These are phyloP conservation scores for Helogale parvula DNA, from an alignment of 2,113 vertebrate species.

Conservation along the genomic window DNA sequence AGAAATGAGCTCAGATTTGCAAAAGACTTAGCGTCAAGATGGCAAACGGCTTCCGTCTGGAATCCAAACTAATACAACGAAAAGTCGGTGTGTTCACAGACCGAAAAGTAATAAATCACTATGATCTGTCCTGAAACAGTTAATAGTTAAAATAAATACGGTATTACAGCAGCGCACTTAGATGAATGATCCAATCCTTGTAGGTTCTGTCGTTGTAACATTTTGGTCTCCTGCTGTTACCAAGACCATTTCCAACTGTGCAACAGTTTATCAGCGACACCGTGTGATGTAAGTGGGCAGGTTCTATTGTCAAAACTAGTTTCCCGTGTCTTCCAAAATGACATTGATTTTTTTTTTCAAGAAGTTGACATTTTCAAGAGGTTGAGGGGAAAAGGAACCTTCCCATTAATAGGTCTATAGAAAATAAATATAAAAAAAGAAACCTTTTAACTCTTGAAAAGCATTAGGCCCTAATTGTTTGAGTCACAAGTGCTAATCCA, in stretches of 20 bases:
- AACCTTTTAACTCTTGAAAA: constrained; percentile 32
- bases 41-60: not conserved
- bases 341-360: not conserved
- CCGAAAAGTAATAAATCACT: not conserved
- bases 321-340: constrained; percentile 25
- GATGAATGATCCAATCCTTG: not conserved
- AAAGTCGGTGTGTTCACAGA: not conserved
- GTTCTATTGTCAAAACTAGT: not conserved
- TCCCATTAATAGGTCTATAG: constrained; percentile 36
- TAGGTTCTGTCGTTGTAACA: not conserved
- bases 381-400: not conserved
- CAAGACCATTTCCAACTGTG: not conserved
- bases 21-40: not conserved
- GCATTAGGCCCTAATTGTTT: constrained; percentile 58
- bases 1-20: not conserved
- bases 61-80: not conserved
- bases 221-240: not conserved
- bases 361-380: not conserved
- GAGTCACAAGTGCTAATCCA: constrained; percentile 14
- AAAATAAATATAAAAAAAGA: not conserved
- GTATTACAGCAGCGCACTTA: not conserved
- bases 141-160: not conserved
- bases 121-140: not conserved
- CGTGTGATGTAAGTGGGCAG: not conserved
- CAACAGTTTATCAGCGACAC: not conserved